Evolutionary conservation across 2,888 invertebrate genomes (phyloP).

Genomic region (Acleris laterana): DNA sequence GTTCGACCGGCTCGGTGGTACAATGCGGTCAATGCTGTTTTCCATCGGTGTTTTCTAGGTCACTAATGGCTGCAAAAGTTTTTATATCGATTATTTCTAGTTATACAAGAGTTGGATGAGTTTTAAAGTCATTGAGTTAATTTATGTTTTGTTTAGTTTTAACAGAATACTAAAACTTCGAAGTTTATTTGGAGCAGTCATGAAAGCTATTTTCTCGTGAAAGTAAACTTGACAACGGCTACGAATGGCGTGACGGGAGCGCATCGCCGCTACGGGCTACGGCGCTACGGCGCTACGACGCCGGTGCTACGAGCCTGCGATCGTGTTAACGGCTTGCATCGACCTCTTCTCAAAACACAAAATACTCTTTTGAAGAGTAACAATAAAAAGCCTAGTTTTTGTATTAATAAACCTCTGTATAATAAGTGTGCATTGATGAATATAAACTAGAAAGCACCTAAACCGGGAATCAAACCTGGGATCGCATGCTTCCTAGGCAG

Average conservation of each 20-base stretch:
- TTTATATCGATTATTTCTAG: slow-evolving; percentile 61
- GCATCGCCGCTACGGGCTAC: slow-evolving; percentile 47
- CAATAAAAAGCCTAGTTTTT: too few species aligned
- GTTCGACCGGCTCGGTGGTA: slow-evolving; percentile 70
- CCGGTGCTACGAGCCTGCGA: slow-evolving; percentile 41
- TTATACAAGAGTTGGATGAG: slow-evolving; percentile 37
- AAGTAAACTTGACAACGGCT: slow-evolving; percentile 20
- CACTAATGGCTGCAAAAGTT: slow-evolving; percentile 69
- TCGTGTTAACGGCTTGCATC: slow-evolving; percentile 11
- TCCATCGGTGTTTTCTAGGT: slow-evolving; percentile 68
- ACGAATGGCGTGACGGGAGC: slow-evolving; percentile 26
- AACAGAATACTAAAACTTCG: background rate
- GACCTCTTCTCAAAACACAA: background rate
- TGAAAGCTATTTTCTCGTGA: slow-evolving; percentile 24
- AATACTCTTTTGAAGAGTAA: background rate
- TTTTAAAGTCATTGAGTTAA: too few species aligned
- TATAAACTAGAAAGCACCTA: too few species aligned
- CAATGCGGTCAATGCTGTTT: slow-evolving; percentile 71
- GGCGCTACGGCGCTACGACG: slow-evolving; percentile 48
- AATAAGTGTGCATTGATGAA: background rate
- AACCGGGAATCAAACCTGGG: too few species aligned
- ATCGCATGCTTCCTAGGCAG: too few species aligned
- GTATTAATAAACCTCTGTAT: background rate
- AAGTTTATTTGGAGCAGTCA: slow-evolving; percentile 11
- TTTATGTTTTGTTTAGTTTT: background rate